These are phyloP conservation scores for Diadema setosum DNA, from an alignment of 35 echinoderm and acorn worm genomes.

Conservation along the genomic window DNA sequence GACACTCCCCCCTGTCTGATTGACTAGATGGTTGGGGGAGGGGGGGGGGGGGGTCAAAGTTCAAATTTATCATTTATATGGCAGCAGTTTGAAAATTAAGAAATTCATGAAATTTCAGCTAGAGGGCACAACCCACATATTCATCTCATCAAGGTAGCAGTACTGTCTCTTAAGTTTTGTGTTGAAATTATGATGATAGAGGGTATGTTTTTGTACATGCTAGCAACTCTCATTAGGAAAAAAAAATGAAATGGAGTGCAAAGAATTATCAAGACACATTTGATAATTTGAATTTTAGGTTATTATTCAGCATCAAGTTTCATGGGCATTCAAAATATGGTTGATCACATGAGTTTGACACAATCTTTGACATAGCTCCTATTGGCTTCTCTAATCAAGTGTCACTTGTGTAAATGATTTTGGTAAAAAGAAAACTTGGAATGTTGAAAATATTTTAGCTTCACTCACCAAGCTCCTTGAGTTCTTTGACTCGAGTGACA, in stretches of 20 bases:
- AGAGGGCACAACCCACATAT: not conserved
- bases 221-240: too few relatives aligned
- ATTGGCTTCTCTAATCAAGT: not conserved
- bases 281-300: not conserved
- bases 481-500: slow-evolving; percentile 52
- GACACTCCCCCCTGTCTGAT: not conserved
- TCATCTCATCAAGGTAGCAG: not conserved
- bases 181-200: not conserved
- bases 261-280: too few relatives aligned
- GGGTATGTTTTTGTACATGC: too few relatives aligned
- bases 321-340: not conserved
- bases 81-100: not conserved
- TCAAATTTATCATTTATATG: not conserved
- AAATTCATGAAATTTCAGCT: not conserved
- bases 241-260: too few relatives aligned
- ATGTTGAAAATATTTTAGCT: not conserved
- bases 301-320: not conserved
- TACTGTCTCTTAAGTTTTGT: not conserved
- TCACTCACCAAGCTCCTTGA: slow-evolving; percentile 51
- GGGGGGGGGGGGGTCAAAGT: too few relatives aligned
- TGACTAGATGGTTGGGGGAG: too few relatives aligned
- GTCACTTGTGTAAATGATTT: not conserved
- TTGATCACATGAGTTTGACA: not conserved
- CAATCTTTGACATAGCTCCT: not conserved
- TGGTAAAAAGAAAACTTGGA: not conserved